Base-by-base conservation (phyloP, 92 coral and sea anemone genomes). In the Virgularia gustaviana region DNA sequence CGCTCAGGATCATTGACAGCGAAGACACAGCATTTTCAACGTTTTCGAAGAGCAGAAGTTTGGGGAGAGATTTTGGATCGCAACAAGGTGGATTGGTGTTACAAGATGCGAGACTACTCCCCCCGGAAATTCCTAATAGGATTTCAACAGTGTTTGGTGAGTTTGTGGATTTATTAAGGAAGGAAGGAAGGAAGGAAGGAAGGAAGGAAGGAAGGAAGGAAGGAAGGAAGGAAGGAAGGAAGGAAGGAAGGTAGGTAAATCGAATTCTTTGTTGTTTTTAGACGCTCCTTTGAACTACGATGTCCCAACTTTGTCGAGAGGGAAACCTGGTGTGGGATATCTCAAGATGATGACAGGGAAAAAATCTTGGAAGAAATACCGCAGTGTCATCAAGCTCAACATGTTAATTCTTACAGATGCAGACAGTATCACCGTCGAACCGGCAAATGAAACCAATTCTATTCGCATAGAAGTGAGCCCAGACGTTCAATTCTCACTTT, bases 221-320 rank as follows among this genome's bases (percentile, higher is more conserved):
- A n/a, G n/a, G n/a, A n/a, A n/a, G n/a, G n/a, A n/a, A n/a, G n/a
- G n/a, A n/a, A n/a, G n/a, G n/a, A n/a, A n/a, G n/a, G n/a, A n/a
- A n/a, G n/a, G n/a, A n/a, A n/a, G n/a, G n/a, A n/a, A n/a, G n/a
- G n/a, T n/a, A n/a, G n/a, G n/a, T n/a, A n/a, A n/a, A n/a, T n/a
- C n/a, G n/a, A n/a, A n/a, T n/a, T n/a, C n/a, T n/a, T n/a, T 25
- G 8, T 28, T 47, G 4, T 4, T 39, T 12, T n/a, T 27, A 68
- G 75, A 32, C 22, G 7, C 75, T 4, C 75, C 75, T 28, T 36
- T 68, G 6, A 35, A 68, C 75, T 51, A 68, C 47, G 60, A 68
- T 22, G 45, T 68, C 12, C 75, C 75, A 9, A 20, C 75, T 23
- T 33, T 49, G 22, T 68, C 62, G 1, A 68, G 51, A 51, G 38